Conservation (phyloP, 2,888 invertebrate genomes). For the Cantharis flavilabris region DNA sequence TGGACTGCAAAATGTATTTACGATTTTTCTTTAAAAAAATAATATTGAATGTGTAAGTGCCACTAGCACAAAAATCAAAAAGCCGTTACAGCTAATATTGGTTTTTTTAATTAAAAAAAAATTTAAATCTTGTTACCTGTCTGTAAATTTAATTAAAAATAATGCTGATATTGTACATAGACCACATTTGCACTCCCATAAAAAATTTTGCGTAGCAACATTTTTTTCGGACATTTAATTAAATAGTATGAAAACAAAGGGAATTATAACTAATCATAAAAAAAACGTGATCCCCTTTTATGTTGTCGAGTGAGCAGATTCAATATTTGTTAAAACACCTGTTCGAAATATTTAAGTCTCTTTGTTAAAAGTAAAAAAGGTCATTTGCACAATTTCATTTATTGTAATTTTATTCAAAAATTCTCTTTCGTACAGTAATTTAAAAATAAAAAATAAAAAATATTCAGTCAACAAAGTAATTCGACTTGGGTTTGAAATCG, state of each 20-base stretch:
- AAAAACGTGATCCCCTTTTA: neutral
- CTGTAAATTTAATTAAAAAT: neutral
- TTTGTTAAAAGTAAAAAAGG: neutral
- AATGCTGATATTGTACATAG: neutral
- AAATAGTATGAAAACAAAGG: neutral
- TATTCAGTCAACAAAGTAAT: neutral
- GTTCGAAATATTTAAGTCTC: neutral
- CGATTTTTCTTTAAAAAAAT: too few species aligned
- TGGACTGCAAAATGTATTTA: too few species aligned
- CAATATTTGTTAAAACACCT: neutral
- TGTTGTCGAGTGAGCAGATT: neutral
- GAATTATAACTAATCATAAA: neutral
- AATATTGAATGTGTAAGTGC: neutral
- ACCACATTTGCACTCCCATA: neutral
- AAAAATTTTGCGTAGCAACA: neutral
- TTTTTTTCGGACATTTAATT: neutral
- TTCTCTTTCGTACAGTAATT: neutral
- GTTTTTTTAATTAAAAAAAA: neutral
- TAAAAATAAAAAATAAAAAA: neutral
- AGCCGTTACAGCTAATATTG: neutral
- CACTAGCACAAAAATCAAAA: neutral
- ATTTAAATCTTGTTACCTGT: neutral
- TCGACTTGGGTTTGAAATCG: neutral
- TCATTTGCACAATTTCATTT: neutral
- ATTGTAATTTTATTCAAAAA: neutral